Evolutionary conservation across 2,888 invertebrate genomes (phyloP), one percentile per base, ranked within the genome.

Genomic region (Drosophila bunnanda): DNA sequence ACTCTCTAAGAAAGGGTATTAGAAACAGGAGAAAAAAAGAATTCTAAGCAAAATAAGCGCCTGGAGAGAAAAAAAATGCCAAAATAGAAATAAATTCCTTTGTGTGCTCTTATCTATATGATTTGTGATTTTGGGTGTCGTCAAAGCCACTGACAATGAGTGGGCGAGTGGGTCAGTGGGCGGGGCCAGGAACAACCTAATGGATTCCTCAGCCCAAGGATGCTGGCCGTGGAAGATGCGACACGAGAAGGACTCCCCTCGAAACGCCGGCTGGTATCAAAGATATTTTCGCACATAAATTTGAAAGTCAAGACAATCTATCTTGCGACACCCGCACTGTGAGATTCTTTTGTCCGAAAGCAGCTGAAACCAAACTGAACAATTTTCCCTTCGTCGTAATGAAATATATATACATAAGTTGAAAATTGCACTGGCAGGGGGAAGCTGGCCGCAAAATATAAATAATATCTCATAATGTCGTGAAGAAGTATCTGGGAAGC

Each of bases 31-130:
- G 30, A 20, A 15, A 28, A 60, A 68, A 68, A 71, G 78, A 75
- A 77, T 73, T 74, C 75, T 56, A 81, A 75, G 70, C 76, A 82
- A 78, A 83, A 78, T 78, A 76, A 80, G 75, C 74, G 74, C 64
- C 74, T 68, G 77, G n/a, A n/a, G n/a, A n/a, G n/a, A 25, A 25
- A 79, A 82, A 79, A 80, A 81, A 79, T 82, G 79, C 83, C 79
- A 84, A 91, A 91, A 89, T 86, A 82, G 80, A 89, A 91, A 90
- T 89, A 90, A 89, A 90, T 91, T 91, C 87, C 85, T 89, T 92
- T 91, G 90, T 91, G 89, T 89, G 85, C 89, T 91, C 91, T 92
- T 92, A 92, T 92, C 92, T 91, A 89, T 91, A 91, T 92, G 92
- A 92, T 92, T 92, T 92, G 91, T 91, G 91, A 88, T 89, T 89